phyloP scores from a whole-genome alignment of 2,888 invertebrate genomes.

The Biston betularia region DNA sequence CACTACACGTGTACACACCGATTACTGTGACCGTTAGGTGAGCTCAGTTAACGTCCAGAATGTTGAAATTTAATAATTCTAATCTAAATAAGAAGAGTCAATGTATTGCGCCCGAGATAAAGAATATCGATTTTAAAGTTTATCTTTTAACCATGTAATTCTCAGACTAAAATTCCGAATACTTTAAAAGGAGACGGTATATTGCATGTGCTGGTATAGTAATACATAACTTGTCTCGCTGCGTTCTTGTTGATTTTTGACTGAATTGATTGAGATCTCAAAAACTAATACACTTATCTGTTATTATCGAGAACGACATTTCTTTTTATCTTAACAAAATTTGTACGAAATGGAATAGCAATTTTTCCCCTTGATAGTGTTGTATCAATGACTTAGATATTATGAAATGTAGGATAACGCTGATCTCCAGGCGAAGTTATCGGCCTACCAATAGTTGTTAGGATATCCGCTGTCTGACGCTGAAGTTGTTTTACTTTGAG shows the following conservation, averaged over 20 bases:
- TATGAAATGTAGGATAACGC: slow-evolving; percentile 26
- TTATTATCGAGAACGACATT: background rate
- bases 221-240: background rate
- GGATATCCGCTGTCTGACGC: slow-evolving; percentile 14
- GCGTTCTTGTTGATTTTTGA: background rate
- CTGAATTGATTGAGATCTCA: slow-evolving; percentile 2
- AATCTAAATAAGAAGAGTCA: too few species aligned
- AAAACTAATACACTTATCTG: background rate
- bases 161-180: background rate
- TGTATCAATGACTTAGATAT: slow-evolving; percentile 21
- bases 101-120: too few species aligned
- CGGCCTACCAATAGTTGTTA: slow-evolving; percentile 29
- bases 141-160: too few species aligned
- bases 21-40: background rate
- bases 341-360: background rate
- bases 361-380: slow-evolving; percentile 8
- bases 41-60: too few species aligned
- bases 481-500: slow-evolving; percentile 11
- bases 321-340: background rate
- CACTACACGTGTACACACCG: background rate
- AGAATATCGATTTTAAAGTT: too few species aligned
- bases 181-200: background rate
- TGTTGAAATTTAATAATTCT: too few species aligned
- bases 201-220: background rate
- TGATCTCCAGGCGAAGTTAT: slow-evolving; percentile 30